These are phyloP conservation scores for Taxidea taxus DNA, from an alignment of 2,113 vertebrate species.

Conservation along the genomic window DNA sequence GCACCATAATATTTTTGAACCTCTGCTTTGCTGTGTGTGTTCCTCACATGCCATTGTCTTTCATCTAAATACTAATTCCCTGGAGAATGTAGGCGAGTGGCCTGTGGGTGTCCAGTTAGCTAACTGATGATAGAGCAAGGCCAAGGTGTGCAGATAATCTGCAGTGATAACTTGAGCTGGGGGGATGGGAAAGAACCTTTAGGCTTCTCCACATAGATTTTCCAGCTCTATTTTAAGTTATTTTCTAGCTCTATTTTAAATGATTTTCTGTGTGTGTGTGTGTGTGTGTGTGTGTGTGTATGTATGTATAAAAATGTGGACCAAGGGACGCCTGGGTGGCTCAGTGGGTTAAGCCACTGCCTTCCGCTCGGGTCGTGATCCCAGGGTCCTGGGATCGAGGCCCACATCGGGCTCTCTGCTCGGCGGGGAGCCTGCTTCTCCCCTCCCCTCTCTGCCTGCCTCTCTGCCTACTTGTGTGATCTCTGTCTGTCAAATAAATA, in stretches of 20 bases:
- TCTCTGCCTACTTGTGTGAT: too few species aligned
- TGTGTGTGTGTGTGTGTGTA: background rate
- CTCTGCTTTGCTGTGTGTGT: background rate
- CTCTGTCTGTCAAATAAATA: too few species aligned
- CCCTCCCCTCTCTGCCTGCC: too few species aligned
- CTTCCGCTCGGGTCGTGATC: too few species aligned
- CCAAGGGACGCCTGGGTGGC: too few species aligned
- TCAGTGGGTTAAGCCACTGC: too few species aligned
- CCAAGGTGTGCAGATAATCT: too few species aligned
- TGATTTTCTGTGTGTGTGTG: background rate
- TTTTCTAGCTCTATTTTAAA: background rate
- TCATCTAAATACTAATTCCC: background rate
- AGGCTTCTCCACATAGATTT: background rate
- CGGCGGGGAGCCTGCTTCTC: too few species aligned
- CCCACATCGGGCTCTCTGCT: too few species aligned
- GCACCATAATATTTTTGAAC: background rate
- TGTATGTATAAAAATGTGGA: too few species aligned
- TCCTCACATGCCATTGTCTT: background rate
- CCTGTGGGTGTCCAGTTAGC: background rate
- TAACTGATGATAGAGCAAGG: too few species aligned
- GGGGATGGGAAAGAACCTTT: background rate
- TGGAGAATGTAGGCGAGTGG: background rate
- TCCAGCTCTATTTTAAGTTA: background rate
- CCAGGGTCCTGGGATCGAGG: too few species aligned
- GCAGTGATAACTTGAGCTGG: background rate